A percentile compares a stretch with the other conserved stretches of the same genome.
Evolutionary conservation across 2,888 invertebrate species (phyloP).

Genomic region (Fragum whitleyi): DNA sequence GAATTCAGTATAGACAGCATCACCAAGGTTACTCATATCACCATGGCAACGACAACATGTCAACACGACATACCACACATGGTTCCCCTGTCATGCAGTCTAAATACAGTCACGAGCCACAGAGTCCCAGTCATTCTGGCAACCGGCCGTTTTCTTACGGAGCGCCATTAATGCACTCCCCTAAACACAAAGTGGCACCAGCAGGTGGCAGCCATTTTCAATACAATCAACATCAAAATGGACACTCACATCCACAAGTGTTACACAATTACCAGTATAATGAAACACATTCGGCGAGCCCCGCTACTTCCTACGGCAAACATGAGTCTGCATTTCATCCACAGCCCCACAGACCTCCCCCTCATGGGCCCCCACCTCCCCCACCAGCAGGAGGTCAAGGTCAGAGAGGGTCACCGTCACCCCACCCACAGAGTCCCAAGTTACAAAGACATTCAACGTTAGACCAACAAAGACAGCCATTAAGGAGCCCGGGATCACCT

Average conservation of each 20-base stretch:
- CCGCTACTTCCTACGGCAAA: slow-evolving; percentile 59
- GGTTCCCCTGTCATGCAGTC: slow-evolving; percentile 51
- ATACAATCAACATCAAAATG: slow-evolving; percentile 42
- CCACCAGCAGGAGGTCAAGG: slow-evolving; percentile 51
- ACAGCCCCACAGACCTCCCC: slow-evolving; percentile 61
- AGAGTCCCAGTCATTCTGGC: slow-evolving; percentile 55
- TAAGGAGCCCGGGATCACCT: slow-evolving; percentile 37
- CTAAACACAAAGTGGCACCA: slow-evolving; percentile 42
- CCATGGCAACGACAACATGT: slow-evolving; percentile 35
- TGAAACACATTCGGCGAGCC: slow-evolving; percentile 45
- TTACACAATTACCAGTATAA: slow-evolving; percentile 45
- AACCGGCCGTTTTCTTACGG: slow-evolving; percentile 73
- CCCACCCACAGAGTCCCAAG: slow-evolving; percentile 48
- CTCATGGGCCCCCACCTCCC: slow-evolving; percentile 57
- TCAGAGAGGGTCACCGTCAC: slow-evolving; percentile 32
- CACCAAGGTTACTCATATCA: slow-evolving; percentile 52
- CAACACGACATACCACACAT: slow-evolving; percentile 49
- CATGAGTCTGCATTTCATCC: slow-evolving; percentile 60
- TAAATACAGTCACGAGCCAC: slow-evolving; percentile 55
- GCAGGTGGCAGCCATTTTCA: slow-evolving; percentile 1
- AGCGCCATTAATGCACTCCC: slow-evolving; percentile 50
- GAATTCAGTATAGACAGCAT: slow-evolving; percentile 28
- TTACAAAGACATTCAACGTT: slow-evolving; percentile 57
- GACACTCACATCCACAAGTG: slow-evolving; percentile 42
- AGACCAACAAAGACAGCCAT: slow-evolving; percentile 21